Base-by-base conservation (phyloP, 2,113 vertebrate species). In the Aspiorhynchus laticeps region DNA sequence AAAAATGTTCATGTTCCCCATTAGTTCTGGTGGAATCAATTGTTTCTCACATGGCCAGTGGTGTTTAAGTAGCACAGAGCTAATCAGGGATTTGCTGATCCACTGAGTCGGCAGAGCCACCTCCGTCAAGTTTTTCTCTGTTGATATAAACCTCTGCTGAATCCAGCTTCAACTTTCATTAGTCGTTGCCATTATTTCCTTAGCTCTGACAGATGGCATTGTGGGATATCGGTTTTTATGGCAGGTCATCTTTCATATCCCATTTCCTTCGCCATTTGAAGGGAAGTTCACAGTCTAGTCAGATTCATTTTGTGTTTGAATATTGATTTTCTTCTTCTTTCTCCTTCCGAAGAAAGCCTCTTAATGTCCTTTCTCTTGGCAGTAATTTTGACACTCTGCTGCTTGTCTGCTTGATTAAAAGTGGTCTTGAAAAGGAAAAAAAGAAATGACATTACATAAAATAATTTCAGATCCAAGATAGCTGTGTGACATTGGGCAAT, bases 161-260 rank as follows among this genome's bases (percentile, higher is more conserved):
- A 93, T 90, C 90, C 73, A 90, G 92, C 87, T 93, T 94, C 92
- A 91, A 91, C 94, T 95, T 95, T 95, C 94, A 95, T 95, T 94
- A 94, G 92, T 89, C 80, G 89, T 87, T 93, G 93, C 93, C 93
- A 93, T 94, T 93, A 93, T 93, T 94, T 90, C 91, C 86, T 78
- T 87, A 48, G 91, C 92, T 91, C 92, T 95, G 93, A 96, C 92
- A 93, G 92, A 94, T 93, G 93, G 91, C 92, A 94, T 94, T 95
- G 94, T 93, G 91, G 94, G 92, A 94, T 94, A 94, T 94, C 92
- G 91, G 92, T 91, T 94, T 94, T 93, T 92, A 91, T 93, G 92
- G 92, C 93, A 93, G 95, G 93, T 95, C 93, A 94, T 96, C 93
- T 93, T 93, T 95, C 94, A 95, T 94, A 94, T 95, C 91, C 93